phyloP scores from a whole-genome alignment of 2,888 invertebrate genomes.

The Celastrina argiolus region DNA sequence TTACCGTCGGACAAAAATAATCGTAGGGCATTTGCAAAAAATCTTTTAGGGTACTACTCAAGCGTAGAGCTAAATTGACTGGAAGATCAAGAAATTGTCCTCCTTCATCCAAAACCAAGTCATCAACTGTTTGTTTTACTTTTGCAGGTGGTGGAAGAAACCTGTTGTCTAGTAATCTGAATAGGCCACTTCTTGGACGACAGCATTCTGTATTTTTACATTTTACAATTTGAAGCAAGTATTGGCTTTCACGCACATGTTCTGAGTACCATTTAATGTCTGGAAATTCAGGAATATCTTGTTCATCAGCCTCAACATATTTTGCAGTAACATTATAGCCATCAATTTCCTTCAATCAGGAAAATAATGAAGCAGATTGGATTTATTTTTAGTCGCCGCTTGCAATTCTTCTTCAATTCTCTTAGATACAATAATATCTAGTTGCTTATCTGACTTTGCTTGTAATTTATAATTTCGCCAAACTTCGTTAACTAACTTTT shows the following conservation, averaged over 20 bases:
- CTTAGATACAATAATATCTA: too few relatives aligned
- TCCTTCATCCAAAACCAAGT: conserved; percentile 33
- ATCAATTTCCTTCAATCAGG: conserved; percentile 34
- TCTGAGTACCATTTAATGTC: conserved; percentile 30
- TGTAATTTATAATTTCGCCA: too few relatives aligned
- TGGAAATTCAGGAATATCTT: conserved; percentile 29
- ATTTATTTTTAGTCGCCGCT: conserved; percentile 18
- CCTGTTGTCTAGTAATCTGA: conserved; percentile 29
- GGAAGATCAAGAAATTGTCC: conserved; percentile 36
- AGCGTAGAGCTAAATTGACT: conserved; percentile 38
- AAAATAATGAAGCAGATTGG: conserved; percentile 14
- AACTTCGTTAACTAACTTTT: too few relatives aligned
- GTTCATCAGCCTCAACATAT: not conserved
- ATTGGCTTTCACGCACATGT: conserved; percentile 36
- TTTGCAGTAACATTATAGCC: too few relatives aligned
- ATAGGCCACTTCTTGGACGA: conserved; percentile 32
- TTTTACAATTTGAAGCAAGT: conserved; percentile 31
- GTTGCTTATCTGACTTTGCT: too few relatives aligned
- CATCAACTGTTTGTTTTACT: conserved; percentile 32
- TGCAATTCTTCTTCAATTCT: too few relatives aligned
- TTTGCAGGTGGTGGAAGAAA: conserved; percentile 32
- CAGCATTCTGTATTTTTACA: conserved; percentile 35
- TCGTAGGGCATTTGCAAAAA: conserved; percentile 36
- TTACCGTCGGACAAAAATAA: conserved; percentile 36
- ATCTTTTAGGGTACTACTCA: conserved; percentile 34